Evolutionary conservation across 2,888 invertebrate species (phyloP), one percentile per base, ranked within the genome.

Genomic region (Serrognathus titanus): DNA sequence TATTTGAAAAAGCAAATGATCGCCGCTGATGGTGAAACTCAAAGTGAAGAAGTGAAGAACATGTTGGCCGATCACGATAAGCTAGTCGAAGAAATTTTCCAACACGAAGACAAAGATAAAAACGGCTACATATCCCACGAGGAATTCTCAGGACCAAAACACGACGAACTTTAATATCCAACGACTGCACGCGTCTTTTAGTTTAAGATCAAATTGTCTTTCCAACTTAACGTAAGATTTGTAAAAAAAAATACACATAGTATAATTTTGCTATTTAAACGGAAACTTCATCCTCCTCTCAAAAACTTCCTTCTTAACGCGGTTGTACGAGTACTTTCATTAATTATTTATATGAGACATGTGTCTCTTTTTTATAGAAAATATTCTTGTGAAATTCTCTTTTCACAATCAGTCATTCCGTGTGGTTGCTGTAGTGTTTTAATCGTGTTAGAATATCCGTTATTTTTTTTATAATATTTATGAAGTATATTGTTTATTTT

Each of bases 101-200:
- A 94, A 74, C 95, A 96, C 75, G 97, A 97, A 77, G 97, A 97
- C 76, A 93, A 92, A 77, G 95, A 97, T 79, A 94, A 93, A 77
- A 96, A 97, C 73, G 97, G 97, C 59, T 93, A 87, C 80, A 97
- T 97, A 69, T 95, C 96, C 62, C 93, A 94, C 79, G 92, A 91
- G 48, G 97, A 97, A 79, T 97, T 97, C 82, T 94, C 94, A 24
- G 97, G 96, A 3, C 96, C 97, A 11, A 97, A 97, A 76, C 97
- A 97, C 78, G 97, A 97, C 77, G 97, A 97, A 80, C 88, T 97
- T 76, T 97, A 90, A 71, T 43, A 16, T 13, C n/a, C 20, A 54
- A 54, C 36, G 58, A 61, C 58, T 55, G 60, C 16, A 7, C 7
- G 3, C 16, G 16, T 16, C 16, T 37, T 48, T 20, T 50, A 51